Evolutionary conservation across 2,113 vertebrate genomes (phyloP).

Genomic region (Nestor notabilis): DNA sequence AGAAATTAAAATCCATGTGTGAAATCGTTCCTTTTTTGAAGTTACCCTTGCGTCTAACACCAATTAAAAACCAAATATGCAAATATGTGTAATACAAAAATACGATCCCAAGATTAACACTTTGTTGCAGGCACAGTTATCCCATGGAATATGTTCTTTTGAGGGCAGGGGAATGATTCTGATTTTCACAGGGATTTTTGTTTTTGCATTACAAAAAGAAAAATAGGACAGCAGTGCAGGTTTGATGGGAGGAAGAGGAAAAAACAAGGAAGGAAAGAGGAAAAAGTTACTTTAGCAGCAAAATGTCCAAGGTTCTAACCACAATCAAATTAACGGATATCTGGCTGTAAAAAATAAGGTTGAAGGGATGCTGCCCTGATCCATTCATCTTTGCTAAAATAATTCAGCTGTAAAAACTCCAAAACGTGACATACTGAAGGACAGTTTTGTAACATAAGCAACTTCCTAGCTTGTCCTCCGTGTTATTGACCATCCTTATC

Average conservation of each 20-base stretch:
- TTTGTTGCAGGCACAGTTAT: conserved; percentile 81
- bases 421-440: conserved; percentile 54
- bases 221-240: conserved; percentile 75
- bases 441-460: conserved; percentile 64
- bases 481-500: conserved; percentile 68
- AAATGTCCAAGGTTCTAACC: conserved; percentile 80
- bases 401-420: conserved; percentile 69
- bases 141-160: conserved; percentile 71
- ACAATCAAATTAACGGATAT: conserved; percentile 79
- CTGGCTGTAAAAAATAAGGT: conserved; percentile 66
- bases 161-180: conserved; percentile 64
- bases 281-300: conserved; percentile 78
- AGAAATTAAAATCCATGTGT: conserved; percentile 60
- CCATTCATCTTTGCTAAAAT: conserved; percentile 56
- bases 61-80: conserved; percentile 78
- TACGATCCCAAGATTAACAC: conserved; percentile 76
- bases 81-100: conserved; percentile 80
- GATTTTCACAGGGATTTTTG: conserved; percentile 37
- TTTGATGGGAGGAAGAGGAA: conserved; percentile 21
- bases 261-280: background rate
- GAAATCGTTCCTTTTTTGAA: conserved; percentile 62
- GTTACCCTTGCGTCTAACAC: conserved; percentile 70
- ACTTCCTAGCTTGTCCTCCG: conserved; percentile 65
- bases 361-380: conserved; percentile 73
- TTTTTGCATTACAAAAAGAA: conserved; percentile 68